Percentiles rank a stretch among this genome's conserved stretches.
phyloP scores from a whole-genome alignment of 2,797 vertebrate species.

The Rhynchonycteris naso region DNA sequence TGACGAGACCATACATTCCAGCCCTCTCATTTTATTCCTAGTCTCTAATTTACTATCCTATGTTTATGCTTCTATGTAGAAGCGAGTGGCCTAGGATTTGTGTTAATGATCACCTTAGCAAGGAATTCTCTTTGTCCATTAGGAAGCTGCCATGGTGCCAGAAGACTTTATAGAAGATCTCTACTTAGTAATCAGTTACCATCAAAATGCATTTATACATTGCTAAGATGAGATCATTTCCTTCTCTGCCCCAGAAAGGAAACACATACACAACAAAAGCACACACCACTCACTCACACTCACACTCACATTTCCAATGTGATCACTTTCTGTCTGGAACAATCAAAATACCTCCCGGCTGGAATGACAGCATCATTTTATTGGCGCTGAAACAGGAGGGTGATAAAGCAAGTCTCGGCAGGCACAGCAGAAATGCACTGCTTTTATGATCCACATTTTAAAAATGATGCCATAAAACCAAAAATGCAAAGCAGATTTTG shows the following conservation, averaged over 20 bases:
- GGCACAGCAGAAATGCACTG: constrained; percentile 53
- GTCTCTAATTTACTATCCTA: constrained; percentile 56
- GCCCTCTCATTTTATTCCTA: constrained; percentile 56
- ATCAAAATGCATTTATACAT: constrained; percentile 53
- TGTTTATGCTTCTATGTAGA: constrained; percentile 67
- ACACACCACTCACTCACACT: background rate
- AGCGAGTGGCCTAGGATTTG: constrained; percentile 31
- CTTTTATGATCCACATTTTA: constrained; percentile 69
- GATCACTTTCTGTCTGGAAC: constrained; percentile 66
- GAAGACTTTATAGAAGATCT: constrained; percentile 43
- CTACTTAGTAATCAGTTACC: constrained; percentile 47
- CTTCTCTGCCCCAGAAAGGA: constrained; percentile 47
- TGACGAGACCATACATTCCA: constrained; percentile 45
- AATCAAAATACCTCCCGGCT: constrained; percentile 65
- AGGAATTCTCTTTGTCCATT: constrained; percentile 62
- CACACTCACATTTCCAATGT: background rate
- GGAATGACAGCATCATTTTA: constrained; percentile 75
- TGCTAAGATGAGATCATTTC: constrained; percentile 50
- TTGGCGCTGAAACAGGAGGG: constrained; percentile 57
- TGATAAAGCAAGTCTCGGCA: constrained; percentile 67
- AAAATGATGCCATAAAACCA: constrained; percentile 50
- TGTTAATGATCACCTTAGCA: constrained; percentile 66
- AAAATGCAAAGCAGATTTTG: constrained; percentile 55
- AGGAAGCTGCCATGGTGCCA: background rate
- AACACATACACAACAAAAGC: background rate